Evolutionary conservation across 2,797 vertebrate genomes (phyloP).

Genomic region (Brachymystax lenok): DNA sequence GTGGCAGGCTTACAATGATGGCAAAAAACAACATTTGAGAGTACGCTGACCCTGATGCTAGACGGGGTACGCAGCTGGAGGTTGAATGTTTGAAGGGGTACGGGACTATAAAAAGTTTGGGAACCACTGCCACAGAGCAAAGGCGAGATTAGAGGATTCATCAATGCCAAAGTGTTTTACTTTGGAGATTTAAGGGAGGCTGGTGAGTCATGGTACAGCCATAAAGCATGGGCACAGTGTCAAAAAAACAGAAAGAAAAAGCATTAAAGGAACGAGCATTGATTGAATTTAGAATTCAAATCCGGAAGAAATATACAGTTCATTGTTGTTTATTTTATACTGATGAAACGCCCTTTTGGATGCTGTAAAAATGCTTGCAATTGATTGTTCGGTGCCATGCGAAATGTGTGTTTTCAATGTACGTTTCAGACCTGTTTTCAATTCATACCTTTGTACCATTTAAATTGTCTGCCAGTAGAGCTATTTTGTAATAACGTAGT

Average conservation of each 20-base stretch:
- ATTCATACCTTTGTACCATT: constrained; percentile 23
- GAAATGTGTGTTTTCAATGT: constrained; percentile 51
- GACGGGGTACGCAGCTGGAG: too few species aligned
- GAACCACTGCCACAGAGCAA: constrained; percentile 19
- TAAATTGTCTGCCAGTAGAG: neutral
- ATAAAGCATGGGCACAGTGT: neutral
- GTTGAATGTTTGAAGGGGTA: too few species aligned
- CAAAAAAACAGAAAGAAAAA: neutral
- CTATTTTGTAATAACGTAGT: constrained; percentile 10
- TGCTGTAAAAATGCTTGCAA: constrained; percentile 57
- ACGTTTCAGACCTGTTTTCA: constrained; percentile 29
- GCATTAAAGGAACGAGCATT: neutral
- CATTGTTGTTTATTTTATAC: neutral
- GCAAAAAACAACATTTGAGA: too few species aligned
- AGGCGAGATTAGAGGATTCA: constrained; percentile 50
- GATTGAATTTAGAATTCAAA: neutral
- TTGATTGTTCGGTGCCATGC: constrained; percentile 56
- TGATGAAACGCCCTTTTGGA: constrained; percentile 11
- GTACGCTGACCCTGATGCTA: too few species aligned
- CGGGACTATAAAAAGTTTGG: too few species aligned
- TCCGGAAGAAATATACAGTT: neutral
- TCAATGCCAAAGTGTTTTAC: constrained; percentile 46
- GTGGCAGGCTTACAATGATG: too few species aligned
- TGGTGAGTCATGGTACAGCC: neutral
- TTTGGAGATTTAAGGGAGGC: constrained; percentile 34